Evolutionary conservation across 2,113 vertebrate genomes (phyloP).

Genomic region (Oenanthe oenanthe): DNA sequence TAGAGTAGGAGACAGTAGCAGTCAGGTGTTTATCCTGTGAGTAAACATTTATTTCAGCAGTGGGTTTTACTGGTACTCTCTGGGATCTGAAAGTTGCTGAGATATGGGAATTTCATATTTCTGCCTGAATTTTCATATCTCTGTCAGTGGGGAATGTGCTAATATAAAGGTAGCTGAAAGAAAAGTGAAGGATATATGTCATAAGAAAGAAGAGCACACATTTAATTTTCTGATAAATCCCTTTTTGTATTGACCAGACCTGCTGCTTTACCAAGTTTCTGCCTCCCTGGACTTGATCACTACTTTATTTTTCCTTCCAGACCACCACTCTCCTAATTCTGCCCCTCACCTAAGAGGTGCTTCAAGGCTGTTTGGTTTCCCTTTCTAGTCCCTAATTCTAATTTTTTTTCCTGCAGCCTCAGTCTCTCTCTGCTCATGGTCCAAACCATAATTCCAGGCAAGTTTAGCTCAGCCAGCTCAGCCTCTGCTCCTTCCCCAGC

Average conservation of each 20-base stretch:
- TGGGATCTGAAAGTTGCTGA: neutral
- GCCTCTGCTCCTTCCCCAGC: accelerated
- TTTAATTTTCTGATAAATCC: neutral
- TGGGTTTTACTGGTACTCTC: neutral
- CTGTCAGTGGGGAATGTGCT: neutral
- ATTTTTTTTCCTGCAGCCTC: neutral
- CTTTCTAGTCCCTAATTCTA: neutral
- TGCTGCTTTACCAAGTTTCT: neutral
- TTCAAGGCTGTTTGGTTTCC: neutral
- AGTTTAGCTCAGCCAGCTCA: neutral
- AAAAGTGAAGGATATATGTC: neutral
- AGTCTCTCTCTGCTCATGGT: neutral
- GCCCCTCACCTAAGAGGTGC: neutral
- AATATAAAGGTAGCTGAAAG: neutral
- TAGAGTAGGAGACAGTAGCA: neutral
- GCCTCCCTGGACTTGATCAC: neutral
- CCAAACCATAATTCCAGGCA: neutral
- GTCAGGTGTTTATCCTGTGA: neutral
- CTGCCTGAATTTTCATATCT: neutral
- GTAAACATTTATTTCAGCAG: neutral
- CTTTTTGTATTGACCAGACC: neutral
- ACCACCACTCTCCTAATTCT: neutral
- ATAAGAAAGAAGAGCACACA: neutral
- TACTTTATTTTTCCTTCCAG: neutral
- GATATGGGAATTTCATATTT: neutral